Percentiles rank a stretch among this genome's conserved stretches.
phyloP scores from a whole-genome alignment of 2,888 invertebrate genomes.

The Serripes groenlandicus region DNA sequence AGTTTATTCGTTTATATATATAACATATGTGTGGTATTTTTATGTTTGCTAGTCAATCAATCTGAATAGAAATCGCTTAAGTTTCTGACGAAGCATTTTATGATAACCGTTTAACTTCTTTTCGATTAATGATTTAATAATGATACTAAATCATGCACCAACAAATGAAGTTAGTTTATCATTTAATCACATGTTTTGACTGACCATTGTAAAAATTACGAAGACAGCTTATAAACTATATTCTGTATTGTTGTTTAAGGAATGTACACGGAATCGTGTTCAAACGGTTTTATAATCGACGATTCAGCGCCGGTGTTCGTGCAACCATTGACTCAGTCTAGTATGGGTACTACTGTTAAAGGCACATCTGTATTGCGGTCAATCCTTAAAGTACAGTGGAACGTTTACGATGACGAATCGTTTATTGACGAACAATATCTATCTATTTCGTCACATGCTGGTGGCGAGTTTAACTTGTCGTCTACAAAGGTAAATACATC shows the following conservation, averaged over 20 bases:
- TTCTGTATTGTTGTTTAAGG: conserved; percentile 55
- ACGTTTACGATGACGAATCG: conserved; percentile 49
- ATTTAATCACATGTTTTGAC: no score
- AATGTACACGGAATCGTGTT: conserved; percentile 56
- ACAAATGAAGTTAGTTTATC: no score
- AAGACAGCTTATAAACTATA: no score
- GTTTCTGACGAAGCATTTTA: no score
- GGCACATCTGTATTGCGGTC: conserved; percentile 44
- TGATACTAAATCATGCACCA: no score
- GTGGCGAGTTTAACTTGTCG: conserved; percentile 64
- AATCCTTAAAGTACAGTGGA: conserved; percentile 55
- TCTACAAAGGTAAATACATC: conserved; percentile 63
- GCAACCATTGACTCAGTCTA: conserved; percentile 16
- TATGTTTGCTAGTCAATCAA: no score
- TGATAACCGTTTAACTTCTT: no score
- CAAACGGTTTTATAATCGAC: conserved; percentile 70
- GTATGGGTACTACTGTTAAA: conserved; percentile 39
- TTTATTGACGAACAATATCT: conserved; percentile 64
- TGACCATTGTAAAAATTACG: no score
- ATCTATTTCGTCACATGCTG: conserved; percentile 59
- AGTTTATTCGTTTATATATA: no score
- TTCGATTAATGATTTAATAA: no score
- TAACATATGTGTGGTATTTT: no score
- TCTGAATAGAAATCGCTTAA: no score
- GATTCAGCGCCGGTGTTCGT: conserved; percentile 42